Conservation (phyloP, 2,113 vertebrate species). For the Thymallus thymallus region DNA sequence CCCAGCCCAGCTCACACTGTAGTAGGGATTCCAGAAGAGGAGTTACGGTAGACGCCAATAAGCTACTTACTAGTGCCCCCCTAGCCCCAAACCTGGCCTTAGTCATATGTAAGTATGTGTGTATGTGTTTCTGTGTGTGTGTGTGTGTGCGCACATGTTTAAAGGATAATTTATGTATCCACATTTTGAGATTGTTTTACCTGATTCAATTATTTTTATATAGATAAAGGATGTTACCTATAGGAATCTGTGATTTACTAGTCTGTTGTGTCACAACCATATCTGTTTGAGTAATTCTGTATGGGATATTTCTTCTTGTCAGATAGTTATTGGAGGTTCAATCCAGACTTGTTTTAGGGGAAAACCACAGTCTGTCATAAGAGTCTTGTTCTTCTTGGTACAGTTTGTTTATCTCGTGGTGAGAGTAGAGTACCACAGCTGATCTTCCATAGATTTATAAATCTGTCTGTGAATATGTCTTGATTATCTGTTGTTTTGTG, state of each 20-base stretch:
- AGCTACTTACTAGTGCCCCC: constrained; percentile 68
- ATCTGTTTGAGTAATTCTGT: constrained; percentile 40
- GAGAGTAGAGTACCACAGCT: constrained; percentile 21
- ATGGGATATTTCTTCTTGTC: constrained; percentile 31
- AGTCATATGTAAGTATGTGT: constrained; percentile 54
- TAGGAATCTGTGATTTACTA: constrained; percentile 50
- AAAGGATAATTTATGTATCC: constrained; percentile 24
- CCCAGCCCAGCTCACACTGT: constrained; percentile 46
- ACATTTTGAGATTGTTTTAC: constrained; percentile 62
- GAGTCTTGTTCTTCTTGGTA: constrained; percentile 19
- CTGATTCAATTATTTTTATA: constrained; percentile 74
- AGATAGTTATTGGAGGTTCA: constrained; percentile 23
- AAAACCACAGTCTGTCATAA: constrained; percentile 6
- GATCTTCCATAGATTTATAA: too few species aligned
- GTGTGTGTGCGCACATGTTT: constrained; percentile 30
- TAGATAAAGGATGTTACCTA: constrained; percentile 59
- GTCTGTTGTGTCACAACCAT: constrained; percentile 56
- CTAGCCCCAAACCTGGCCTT: constrained; percentile 75
- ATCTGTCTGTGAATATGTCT: background rate
- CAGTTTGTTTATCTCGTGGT: constrained; percentile 29
- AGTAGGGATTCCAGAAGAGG: constrained; percentile 60
- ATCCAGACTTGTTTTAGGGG: too few species aligned
- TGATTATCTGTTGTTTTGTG: background rate
- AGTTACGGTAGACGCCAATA: constrained; percentile 63
- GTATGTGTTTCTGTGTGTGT: constrained; percentile 43